Evolutionary conservation across 2,888 invertebrate species (phyloP).

Genomic region (Balanococcus diminutus): DNA sequence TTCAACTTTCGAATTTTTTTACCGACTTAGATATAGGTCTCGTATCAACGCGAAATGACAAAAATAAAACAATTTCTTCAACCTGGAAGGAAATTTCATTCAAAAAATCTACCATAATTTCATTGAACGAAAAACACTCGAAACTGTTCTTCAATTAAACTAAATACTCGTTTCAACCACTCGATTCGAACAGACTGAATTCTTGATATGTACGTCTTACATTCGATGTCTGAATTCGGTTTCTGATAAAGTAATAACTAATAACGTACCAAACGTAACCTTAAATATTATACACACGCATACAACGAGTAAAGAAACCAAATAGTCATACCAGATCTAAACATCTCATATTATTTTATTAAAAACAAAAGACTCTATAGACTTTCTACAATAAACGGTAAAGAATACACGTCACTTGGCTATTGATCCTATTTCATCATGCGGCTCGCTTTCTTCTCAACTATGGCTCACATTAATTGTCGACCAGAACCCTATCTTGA

Average conservation of each 20-base stretch:
- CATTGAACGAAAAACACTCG: neutral
- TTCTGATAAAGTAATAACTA: too few relatives aligned
- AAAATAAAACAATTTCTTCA: neutral
- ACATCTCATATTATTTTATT: neutral
- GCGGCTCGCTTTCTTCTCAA: neutral
- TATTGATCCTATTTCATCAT: neutral
- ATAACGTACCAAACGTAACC: neutral
- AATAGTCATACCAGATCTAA: neutral
- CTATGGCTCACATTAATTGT: neutral
- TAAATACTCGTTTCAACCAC: neutral
- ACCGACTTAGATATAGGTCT: neutral
- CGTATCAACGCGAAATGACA: neutral
- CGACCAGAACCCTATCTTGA: neutral
- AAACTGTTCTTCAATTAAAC: neutral
- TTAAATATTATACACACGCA: too few relatives aligned
- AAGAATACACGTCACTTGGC: constrained; percentile 26
- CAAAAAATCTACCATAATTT: too few relatives aligned
- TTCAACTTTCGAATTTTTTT: neutral
- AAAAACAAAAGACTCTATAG: constrained; percentile 24
- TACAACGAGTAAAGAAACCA: neutral
- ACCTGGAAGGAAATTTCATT: neutral
- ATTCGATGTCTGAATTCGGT: neutral
- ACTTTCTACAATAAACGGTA: constrained; percentile 38
- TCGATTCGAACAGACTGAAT: neutral
- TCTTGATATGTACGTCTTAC: too few relatives aligned